These are phyloP conservation scores for Atta texana DNA, from an alignment of 1,140 invertebrate genomes.

Conservation along the genomic window DNA sequence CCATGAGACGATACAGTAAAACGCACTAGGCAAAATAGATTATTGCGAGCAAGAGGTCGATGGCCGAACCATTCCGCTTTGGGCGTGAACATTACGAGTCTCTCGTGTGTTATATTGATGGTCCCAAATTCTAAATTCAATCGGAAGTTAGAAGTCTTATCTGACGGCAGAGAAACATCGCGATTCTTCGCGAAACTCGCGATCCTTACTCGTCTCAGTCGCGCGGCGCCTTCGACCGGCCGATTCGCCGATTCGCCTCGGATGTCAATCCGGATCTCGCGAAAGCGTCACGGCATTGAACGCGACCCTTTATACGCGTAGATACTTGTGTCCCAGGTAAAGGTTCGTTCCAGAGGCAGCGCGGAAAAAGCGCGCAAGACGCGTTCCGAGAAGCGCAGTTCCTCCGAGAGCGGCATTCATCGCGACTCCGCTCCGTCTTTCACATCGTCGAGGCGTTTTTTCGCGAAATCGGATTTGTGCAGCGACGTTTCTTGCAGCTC, in stretches of 20 bases:
- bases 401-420: slow-evolving; percentile 61
- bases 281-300: slow-evolving; percentile 60
- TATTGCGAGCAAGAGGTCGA: slow-evolving; percentile 14
- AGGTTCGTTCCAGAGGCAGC: slow-evolving; percentile 56
- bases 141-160: not conserved
- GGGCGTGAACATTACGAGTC: not conserved
- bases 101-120: not conserved
- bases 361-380: slow-evolving; percentile 52
- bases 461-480: slow-evolving; percentile 58
- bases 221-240: slow-evolving; percentile 12
- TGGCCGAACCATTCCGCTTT: not conserved
- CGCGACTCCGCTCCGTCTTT: slow-evolving; percentile 49
- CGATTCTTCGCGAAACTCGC: slow-evolving; percentile 25
- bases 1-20: slow-evolving; percentile 34
- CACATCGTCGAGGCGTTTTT: slow-evolving; percentile 48
- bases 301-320: slow-evolving; percentile 58
- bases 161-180: not conserved
- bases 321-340: slow-evolving; percentile 55
- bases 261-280: slow-evolving; percentile 52
- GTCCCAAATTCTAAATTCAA: slow-evolving; percentile 17
- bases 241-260: slow-evolving; percentile 49
- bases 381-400: slow-evolving; percentile 61
- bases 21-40: slow-evolving; percentile 45
- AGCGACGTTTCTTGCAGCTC: slow-evolving; percentile 43
- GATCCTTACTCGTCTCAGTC: slow-evolving; percentile 9